These are phyloP conservation scores for Hippopotamyrus pictus DNA, from an alignment of 2,797 vertebrate genomes.

Conservation along the genomic window DNA sequence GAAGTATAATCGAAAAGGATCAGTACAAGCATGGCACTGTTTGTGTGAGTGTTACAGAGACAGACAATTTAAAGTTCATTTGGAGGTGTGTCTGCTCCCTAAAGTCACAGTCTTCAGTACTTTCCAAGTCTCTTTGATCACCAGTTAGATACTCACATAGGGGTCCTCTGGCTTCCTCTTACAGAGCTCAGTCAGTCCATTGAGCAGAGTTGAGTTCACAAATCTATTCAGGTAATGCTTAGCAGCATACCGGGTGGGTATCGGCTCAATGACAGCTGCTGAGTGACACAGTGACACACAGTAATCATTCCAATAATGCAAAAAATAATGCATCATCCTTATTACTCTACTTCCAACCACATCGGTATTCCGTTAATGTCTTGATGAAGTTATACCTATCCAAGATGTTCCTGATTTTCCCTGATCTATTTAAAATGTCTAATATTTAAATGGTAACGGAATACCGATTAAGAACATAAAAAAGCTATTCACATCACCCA, in stretches of 20 bases:
- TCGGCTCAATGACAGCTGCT: slow-evolving; percentile 73
- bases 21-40: not conserved
- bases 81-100: not conserved
- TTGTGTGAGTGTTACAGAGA: not conserved
- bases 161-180: slow-evolving; percentile 82
- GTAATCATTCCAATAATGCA: not conserved
- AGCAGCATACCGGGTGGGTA: slow-evolving; percentile 64
- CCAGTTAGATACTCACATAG: slow-evolving; percentile 61
- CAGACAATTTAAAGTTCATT: not conserved
- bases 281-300: slow-evolving; percentile 29
- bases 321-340: not conserved
- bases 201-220: slow-evolving; percentile 74
- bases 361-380: not conserved
- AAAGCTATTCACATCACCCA: not conserved
- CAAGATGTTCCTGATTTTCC: not conserved
- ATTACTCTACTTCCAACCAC: not conserved
- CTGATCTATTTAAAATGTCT: not conserved
- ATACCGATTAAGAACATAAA: not conserved
- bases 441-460: not conserved
- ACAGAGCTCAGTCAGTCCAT: slow-evolving; percentile 83
- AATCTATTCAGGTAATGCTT: slow-evolving; percentile 75
- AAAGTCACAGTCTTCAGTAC: not conserved
- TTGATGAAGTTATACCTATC: not conserved
- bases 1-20: slow-evolving; percentile 19
- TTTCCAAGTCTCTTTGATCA: not conserved